phyloP scores from a whole-genome alignment of 2,113 vertebrate genomes.

The Cisticola juncidis region DNA sequence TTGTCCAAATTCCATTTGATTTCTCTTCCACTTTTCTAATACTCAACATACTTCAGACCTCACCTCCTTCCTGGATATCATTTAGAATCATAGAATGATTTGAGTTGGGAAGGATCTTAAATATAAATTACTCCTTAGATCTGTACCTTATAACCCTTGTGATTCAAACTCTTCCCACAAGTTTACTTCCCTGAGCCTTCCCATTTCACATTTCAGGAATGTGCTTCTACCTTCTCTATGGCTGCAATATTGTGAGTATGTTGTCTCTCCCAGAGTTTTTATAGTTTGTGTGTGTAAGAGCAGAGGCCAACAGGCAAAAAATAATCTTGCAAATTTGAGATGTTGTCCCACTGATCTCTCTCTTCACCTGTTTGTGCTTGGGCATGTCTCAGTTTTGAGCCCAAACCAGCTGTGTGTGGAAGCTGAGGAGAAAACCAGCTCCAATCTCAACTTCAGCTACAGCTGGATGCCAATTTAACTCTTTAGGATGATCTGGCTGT shows the following conservation, averaged over 20 bases:
- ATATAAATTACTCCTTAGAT: not conserved
- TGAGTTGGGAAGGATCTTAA: not conserved
- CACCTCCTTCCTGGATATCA: not conserved
- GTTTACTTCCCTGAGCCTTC: not conserved
- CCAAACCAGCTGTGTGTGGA: not conserved
- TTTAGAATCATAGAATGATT: not conserved
- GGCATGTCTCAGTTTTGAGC: not conserved
- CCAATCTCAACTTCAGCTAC: not conserved
- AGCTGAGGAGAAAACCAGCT: not conserved
- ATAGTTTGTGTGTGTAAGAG: not conserved
- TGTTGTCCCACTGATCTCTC: not conserved
- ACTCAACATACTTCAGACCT: rapidly evolving
- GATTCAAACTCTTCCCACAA: rapidly evolving
- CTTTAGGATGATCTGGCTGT: not conserved
- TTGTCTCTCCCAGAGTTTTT: not conserved
- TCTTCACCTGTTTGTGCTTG: not conserved
- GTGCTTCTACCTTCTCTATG: not conserved
- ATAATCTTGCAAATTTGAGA: not conserved
- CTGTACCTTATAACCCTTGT: not conserved
- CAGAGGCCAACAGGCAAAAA: not conserved
- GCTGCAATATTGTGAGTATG: not conserved
- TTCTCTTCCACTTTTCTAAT: not conserved
- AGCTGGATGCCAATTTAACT: not conserved
- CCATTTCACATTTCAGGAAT: not conserved
- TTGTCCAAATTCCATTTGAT: not conserved